Evolutionary conservation across 2,113 vertebrate species (phyloP).

Genomic region (Naja naja): DNA sequence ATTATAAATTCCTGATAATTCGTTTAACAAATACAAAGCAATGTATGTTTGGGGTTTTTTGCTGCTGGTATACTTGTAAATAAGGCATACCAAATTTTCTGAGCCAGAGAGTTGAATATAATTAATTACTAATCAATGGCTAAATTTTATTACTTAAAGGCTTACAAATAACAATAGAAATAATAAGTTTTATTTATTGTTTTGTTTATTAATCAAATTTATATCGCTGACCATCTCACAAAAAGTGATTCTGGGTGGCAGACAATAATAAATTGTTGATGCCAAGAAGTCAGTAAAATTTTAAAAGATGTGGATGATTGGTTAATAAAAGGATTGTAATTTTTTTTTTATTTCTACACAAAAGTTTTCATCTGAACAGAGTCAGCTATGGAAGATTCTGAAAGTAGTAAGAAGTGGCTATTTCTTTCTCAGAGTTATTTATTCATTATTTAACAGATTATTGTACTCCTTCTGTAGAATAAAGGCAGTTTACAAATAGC

Average conservation of each 20-base stretch:
- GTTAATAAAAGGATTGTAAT: neutral
- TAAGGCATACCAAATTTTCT: neutral
- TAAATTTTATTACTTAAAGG: slow-evolving; percentile 25
- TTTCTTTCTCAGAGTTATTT: neutral
- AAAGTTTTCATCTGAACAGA: neutral
- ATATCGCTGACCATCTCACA: neutral
- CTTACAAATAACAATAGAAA: slow-evolving; percentile 5
- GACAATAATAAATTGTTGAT: neutral
- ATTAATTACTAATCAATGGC: neutral
- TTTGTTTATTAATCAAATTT: neutral
- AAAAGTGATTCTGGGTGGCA: neutral
- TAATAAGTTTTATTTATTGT: neutral
- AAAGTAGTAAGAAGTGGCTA: neutral
- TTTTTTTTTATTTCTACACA: neutral
- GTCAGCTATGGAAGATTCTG: neutral
- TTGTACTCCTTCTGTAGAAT: neutral
- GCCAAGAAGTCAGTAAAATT: neutral
- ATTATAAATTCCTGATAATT: neutral
- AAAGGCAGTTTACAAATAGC: neutral
- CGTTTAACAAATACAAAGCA: rapidly evolving
- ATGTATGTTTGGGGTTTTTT: neutral
- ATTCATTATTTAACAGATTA: neutral
- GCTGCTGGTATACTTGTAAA: neutral
- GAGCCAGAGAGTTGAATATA: neutral
- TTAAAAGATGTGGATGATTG: neutral